Conservation (phyloP, 2,113 vertebrate species). For the Patagioenas fasciata region DNA sequence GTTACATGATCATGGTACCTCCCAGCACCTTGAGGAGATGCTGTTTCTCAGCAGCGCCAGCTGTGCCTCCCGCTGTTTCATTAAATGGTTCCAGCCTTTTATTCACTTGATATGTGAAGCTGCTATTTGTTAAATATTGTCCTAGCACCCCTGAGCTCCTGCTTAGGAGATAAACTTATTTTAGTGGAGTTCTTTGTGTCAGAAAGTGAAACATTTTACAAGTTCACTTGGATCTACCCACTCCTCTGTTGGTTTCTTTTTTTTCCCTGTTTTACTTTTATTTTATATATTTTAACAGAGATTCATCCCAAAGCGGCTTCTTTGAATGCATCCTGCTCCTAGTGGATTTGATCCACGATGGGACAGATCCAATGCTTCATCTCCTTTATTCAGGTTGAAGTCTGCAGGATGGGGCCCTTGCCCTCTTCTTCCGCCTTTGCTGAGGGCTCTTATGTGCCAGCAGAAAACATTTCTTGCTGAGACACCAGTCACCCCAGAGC, state of each 20-base stretch:
- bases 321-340: neutral
- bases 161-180: neutral
- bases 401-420: neutral
- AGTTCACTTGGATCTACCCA: neutral
- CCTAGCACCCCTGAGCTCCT: neutral
- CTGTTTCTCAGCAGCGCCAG: slow-evolving; percentile 4
- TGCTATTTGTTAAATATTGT: neutral
- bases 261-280: neutral
- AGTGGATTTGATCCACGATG: neutral
- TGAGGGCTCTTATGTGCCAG: neutral
- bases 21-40: neutral
- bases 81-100: neutral
- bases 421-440: neutral
- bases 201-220: neutral
- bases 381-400: neutral
- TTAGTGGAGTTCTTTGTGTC: neutral
- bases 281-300: too few species aligned
- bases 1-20: neutral
- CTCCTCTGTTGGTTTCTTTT: neutral
- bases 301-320: neutral
- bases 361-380: neutral
- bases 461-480: neutral
- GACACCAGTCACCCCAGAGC: neutral
- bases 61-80: neutral
- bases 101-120: neutral